Evolutionary conservation across 2,113 vertebrate genomes (phyloP), one percentile per base, ranked within the genome.

Genomic region (Phocoena phocoena): DNA sequence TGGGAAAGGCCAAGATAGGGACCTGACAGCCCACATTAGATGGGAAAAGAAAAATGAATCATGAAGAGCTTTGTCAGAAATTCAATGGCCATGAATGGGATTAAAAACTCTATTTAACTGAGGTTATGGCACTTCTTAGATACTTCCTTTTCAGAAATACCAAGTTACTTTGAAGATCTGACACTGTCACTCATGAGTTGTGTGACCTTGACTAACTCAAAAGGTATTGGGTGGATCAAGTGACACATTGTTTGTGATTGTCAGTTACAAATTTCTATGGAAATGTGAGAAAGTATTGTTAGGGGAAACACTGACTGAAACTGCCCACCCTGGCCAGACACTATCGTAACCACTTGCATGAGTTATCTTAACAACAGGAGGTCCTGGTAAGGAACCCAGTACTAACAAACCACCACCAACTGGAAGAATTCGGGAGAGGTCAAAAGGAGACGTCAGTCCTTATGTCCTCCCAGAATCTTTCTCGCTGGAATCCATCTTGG

Each of bases 81-180:
- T 70, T 44, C 60, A 44, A 38, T 67, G 47, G 5, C 28, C 33
- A 80, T 3, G 1, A 20, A 20, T 79, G n/a, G 41, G 41, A 79
- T 88, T 77, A 47, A 88, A 91, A 60, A 73, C 7, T 68, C 33
- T 63, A 8, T 53, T 85, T 90, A 33, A 68, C 13, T 36, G 58
- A 76, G 65, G 50, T 96, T 20, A n/a, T 86, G 23, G 38, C 62
- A 67, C 47, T 94, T 80, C 15, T 81, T 55, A 53, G 41, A 82
- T 9, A 38, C 18, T 63, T 21, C 18, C 26, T 90, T 82, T 95
- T 82, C 41, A 95, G 58, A 97, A 95, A 85, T 63, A 82, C 6
- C 60, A 70, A 82, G 17, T 70, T 38, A 63, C 76, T 85, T 68
- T 89, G 50, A 92, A 85, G 21, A 68, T 53, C 33, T 92, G 63